Evolutionary conservation across 1,140 invertebrate genomes (phyloP).

Genomic region (Asobara japonica): DNA sequence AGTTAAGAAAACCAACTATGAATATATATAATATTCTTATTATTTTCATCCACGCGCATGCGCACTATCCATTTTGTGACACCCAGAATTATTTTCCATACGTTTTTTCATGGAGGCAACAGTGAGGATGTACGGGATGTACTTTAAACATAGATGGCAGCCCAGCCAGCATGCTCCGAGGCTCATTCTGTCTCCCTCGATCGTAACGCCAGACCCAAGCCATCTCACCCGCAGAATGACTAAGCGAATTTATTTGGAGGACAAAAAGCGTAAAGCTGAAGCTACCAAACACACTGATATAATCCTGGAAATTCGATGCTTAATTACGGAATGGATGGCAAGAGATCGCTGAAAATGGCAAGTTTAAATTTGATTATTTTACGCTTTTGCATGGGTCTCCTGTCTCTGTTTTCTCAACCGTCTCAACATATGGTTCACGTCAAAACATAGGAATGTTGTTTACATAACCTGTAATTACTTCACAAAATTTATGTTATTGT

Average conservation of each 20-base stretch:
- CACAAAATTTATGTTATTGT: not conserved
- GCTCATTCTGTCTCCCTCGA: not conserved
- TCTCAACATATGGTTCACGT: not conserved
- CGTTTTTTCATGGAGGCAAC: no score
- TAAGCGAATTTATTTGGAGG: slow-evolving; percentile 18
- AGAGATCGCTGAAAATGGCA: slow-evolving; percentile 60
- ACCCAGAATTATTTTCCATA: no score
- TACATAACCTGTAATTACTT: not conserved
- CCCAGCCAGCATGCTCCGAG: not conserved
- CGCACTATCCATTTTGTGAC: no score
- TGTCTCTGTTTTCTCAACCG: slow-evolving; percentile 8
- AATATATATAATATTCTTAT: no score
- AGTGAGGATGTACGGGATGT: no score
- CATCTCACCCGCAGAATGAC: slow-evolving; percentile 7
- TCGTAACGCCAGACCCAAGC: not conserved
- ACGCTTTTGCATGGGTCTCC: not conserved
- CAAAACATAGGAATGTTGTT: not conserved
- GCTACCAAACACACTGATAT: slow-evolving; percentile 12
- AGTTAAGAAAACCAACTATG: no score
- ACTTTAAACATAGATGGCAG: not conserved
- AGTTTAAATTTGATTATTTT: slow-evolving; percentile 23
- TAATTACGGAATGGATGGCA: slow-evolving; percentile 49
- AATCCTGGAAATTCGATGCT: slow-evolving; percentile 35
- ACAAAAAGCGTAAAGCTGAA: slow-evolving; percentile 22
- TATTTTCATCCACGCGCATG: no score